Base-by-base conservation (phyloP, 2,888 invertebrate genomes). In the Mallateleia sp. region DNA sequence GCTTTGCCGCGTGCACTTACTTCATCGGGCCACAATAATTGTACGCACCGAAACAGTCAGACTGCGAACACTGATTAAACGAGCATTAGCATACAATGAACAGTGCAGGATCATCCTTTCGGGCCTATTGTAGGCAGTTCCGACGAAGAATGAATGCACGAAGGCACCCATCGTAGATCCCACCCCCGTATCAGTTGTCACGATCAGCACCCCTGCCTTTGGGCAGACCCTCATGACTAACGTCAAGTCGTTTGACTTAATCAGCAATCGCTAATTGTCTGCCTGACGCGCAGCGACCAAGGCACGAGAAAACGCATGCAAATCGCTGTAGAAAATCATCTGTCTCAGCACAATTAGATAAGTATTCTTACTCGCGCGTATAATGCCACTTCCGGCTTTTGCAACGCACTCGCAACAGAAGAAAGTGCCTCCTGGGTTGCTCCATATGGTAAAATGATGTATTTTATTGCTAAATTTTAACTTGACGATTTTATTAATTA, bases 251-350 rank as follows among this genome's bases (percentile, higher is more conserved):
- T 93, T 94, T 94, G 95, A 94, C 95, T 95, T 95, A 95, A 95
- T 95, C 95, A 94, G 95, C 93, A 93, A 95, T 95, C 95, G 94
- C 95, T 95, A 95, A 95, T 95, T 95, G 94, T 94, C 90, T 92
- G 93, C 82, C 93, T 93, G 93, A 94, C 93, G 93, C 93, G 91
- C 91, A 92, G 92, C 90, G 90, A 91, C 92, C 93, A 93, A 93
- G 92, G 91, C 91, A 94, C 94, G 91, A 94, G 94, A 94, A 94
- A 94, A 94, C 94, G 93, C 94, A 94, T 94, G 94, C 93, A 94
- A 95, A 95, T 95, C 93, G 90, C 78, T 82, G 87, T 89, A 34
- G 91, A 38, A 38, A 91, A 93, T 94, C 93, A 93, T 93, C 94
- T 93, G 92, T 89, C 90, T 92, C 94, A 92, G 93, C 93, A 93